phyloP scores from a whole-genome alignment of 2,888 invertebrate genomes.

The Agrotis clavis region DNA sequence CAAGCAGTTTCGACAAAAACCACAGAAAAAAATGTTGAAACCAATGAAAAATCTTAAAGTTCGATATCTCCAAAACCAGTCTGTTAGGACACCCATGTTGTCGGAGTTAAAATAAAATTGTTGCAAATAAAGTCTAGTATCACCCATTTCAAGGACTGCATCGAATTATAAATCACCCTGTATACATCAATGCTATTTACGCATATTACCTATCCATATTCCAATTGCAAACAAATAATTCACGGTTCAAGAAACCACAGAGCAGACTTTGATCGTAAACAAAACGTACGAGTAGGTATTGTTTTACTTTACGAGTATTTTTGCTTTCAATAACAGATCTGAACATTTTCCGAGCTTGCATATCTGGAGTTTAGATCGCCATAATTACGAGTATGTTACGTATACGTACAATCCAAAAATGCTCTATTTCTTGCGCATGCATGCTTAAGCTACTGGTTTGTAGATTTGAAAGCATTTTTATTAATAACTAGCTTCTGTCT shows the following conservation, averaged over 20 bases:
- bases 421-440: constrained; percentile 14
- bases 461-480: not conserved
- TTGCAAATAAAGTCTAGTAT: too few species aligned
- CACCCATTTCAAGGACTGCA: too few species aligned
- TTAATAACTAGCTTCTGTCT: too few species aligned
- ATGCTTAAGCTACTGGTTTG: constrained; percentile 1
- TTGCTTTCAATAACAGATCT: constrained; percentile 20
- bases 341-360: constrained; percentile 4
- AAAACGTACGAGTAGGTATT: constrained; percentile 4
- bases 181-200: too few species aligned
- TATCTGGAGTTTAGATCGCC: constrained; percentile 21
- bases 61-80: too few species aligned
- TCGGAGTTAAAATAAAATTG: too few species aligned
- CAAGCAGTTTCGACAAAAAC: too few species aligned
- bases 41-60: too few species aligned
- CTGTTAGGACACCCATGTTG: too few species aligned
- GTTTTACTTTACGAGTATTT: constrained; percentile 1
- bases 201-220: not conserved
- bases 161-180: too few species aligned
- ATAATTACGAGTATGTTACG: constrained; percentile 34
- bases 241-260: not conserved
- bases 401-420: constrained; percentile 3
- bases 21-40: too few species aligned
- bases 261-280: not conserved
- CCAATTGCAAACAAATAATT: not conserved